Evolutionary conservation across 2,797 vertebrate genomes (phyloP).

Genomic region (Xenops minutus): DNA sequence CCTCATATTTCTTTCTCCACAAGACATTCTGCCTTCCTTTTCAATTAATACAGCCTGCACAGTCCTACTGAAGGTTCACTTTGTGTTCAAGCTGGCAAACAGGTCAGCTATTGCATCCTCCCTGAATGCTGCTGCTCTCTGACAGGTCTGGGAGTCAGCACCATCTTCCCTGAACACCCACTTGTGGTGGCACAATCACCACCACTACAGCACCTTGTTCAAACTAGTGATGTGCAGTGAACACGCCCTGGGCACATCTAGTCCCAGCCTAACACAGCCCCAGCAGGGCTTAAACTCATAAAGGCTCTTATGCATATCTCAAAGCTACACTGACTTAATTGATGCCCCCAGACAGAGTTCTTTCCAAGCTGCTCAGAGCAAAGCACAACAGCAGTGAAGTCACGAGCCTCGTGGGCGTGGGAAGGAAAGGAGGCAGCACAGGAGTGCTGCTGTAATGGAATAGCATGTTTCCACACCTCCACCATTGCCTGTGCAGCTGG

Average conservation of each 20-base stretch:
- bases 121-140: background rate
- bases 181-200: background rate
- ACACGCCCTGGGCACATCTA: background rate
- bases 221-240: background rate
- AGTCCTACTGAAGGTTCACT: background rate
- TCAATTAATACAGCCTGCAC: background rate
- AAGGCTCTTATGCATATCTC: background rate
- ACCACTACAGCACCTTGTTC: background rate
- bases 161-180: background rate
- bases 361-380: background rate
- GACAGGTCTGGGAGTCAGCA: background rate
- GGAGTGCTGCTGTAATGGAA: background rate
- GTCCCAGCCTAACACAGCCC: background rate
- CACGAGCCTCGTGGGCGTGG: fast-evolving
- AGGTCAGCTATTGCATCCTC: background rate
- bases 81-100: background rate
- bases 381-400: background rate
- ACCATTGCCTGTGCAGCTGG: background rate
- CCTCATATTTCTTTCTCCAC: background rate
- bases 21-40: background rate
- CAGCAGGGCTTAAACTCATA: background rate
- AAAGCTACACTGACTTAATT: background rate
- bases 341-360: background rate
- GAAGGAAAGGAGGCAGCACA: background rate
- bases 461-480: background rate